Conservation (phyloP, 2,797 vertebrate species). For the Myotis planiceps region DNA sequence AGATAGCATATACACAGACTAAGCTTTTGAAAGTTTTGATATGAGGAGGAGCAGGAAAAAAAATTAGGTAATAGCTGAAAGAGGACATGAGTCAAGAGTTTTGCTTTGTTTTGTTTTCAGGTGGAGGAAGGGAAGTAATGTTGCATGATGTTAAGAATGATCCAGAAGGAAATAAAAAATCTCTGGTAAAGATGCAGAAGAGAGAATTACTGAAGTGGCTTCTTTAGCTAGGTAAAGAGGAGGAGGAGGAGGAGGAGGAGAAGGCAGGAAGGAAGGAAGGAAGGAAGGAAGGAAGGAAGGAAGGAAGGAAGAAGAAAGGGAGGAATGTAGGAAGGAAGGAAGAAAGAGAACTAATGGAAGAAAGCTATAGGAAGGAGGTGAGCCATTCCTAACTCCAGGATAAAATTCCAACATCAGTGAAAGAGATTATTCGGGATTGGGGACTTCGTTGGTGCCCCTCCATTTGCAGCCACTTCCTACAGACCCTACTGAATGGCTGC, state of each 20-base stretch:
- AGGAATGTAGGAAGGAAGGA: background rate
- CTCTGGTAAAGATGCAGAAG: background rate
- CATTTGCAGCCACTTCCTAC: background rate
- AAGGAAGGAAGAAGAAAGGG: too few relatives aligned
- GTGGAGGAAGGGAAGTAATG: background rate
- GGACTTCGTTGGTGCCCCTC: background rate
- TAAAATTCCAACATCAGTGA: background rate
- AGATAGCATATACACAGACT: background rate
- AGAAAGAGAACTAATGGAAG: accelerated
- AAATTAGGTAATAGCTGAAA: background rate
- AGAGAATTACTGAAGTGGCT: background rate
- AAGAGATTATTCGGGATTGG: background rate
- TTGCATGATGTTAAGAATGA: background rate
- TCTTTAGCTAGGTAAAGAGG: background rate
- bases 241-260: too few relatives aligned
- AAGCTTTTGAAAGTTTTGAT: background rate
- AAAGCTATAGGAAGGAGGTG: background rate
- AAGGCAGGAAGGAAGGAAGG: too few relatives aligned
- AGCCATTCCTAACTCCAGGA: background rate
- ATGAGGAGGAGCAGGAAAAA: background rate
- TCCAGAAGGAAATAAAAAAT: background rate
- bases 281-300: too few relatives aligned
- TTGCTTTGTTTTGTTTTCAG: background rate
- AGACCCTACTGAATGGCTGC: background rate
- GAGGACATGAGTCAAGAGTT: background rate